Percentiles rank a stretch among this genome's conserved stretches.
phyloP scores from a whole-genome alignment of 1,140 invertebrate species.

The Atopsyche davidsoni region DNA sequence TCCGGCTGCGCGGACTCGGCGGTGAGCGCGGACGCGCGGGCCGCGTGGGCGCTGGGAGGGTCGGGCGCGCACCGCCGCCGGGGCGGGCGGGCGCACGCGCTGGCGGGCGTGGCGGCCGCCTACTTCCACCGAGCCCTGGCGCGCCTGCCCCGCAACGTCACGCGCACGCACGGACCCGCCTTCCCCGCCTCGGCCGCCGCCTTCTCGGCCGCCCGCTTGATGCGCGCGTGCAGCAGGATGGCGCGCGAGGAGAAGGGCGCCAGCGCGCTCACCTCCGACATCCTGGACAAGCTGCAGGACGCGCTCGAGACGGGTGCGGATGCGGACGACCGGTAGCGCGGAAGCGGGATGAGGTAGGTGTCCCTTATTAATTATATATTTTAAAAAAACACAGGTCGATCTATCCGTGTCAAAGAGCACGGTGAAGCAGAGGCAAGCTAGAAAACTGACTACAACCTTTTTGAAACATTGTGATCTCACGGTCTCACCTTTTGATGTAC shows the following conservation, averaged over 20 bases:
- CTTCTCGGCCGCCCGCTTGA: conserved; percentile 60
- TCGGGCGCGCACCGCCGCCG: conserved; percentile 49
- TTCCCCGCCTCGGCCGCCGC: conserved; percentile 55
- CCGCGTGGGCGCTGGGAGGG: conserved; percentile 51
- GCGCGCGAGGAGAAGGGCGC: conserved; percentile 57
- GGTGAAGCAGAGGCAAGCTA: too few species aligned
- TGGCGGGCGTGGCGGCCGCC: conserved; percentile 60
- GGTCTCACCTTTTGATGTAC: too few species aligned
- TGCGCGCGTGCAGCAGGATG: conserved; percentile 55
- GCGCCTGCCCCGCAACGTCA: conserved; percentile 9
- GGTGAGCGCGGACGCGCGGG: conserved; percentile 36
- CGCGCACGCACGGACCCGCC: conserved; percentile 27
- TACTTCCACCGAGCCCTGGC: conserved; percentile 61
- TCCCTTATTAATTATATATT: too few species aligned
- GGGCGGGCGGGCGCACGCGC: conserved; percentile 76
- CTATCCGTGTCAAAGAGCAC: too few species aligned
- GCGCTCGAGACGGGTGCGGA: too few species aligned
- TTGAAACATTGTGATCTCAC: too few species aligned
- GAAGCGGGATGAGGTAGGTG: too few species aligned
- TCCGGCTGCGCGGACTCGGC: conserved; percentile 26
- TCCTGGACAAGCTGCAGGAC: conserved; percentile 53
- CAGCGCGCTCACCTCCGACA: conserved; percentile 62
- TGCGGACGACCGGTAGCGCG: too few species aligned
- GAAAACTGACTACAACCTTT: too few species aligned
- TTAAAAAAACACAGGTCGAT: too few species aligned